phyloP scores from a whole-genome alignment of 1,140 invertebrate genomes.

The Sesamia nonagrioides region DNA sequence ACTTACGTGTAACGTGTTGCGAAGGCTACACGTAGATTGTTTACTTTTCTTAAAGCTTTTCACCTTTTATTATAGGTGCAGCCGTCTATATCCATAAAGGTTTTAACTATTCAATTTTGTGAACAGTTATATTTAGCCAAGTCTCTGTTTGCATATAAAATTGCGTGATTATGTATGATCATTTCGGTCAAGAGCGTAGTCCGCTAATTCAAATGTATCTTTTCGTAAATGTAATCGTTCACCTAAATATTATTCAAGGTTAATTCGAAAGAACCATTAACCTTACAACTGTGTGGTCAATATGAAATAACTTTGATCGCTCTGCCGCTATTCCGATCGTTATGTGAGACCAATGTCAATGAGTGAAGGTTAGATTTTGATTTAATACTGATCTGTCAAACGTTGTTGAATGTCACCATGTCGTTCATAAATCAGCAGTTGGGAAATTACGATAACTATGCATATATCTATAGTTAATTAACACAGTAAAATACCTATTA shows the following conservation, averaged over 20 bases:
- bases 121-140: neutral
- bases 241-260: slow-evolving; percentile 37
- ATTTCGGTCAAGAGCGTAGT: slow-evolving; percentile 45
- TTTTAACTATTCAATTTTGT: neutral
- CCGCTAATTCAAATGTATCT: slow-evolving; percentile 28
- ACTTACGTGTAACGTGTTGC: neutral
- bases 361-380: neutral
- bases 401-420: neutral
- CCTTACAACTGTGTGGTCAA: slow-evolving; percentile 18
- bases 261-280: slow-evolving; percentile 27
- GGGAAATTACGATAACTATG: neutral
- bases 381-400: slow-evolving; percentile 8
- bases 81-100: neutral
- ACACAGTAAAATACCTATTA: too few relatives aligned
- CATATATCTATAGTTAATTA: too few relatives aligned
- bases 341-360: slow-evolving; percentile 1
- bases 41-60: neutral
- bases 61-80: neutral
- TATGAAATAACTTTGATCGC: slow-evolving; percentile 1
- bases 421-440: neutral
- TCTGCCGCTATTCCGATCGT: neutral
- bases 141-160: slow-evolving; percentile 16
- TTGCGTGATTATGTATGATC: slow-evolving; percentile 31
- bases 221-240: slow-evolving; percentile 29
- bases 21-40: neutral